Evolutionary conservation across 92 coral and sea anemone genomes (phyloP), one percentile per base, ranked within the genome.

Genomic region (Bergia sp.): DNA sequence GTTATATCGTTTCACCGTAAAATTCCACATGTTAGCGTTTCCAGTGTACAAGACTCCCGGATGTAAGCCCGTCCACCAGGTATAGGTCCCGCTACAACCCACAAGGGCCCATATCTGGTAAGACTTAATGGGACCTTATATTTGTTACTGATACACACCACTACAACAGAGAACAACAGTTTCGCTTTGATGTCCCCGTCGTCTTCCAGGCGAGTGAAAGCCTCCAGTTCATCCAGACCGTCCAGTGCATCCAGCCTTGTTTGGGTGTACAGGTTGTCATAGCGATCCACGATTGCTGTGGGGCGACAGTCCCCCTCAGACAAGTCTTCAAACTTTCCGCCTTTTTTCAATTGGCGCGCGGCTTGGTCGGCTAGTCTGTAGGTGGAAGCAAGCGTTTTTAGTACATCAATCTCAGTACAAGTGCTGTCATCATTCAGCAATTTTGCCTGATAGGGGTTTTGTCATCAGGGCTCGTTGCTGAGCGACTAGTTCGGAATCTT

Each of bases 321-420:
- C 75, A 95, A 82, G 88, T 95, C 95, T 81, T 95, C 98, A 73
- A 94, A 97, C 89, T 94, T 97, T 86, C 96, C 98, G 78, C 99
- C 95, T 77, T 91, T 94, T 91, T 87, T 91, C n/a, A 97, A 89
- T 88, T 97, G 96, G 73, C 95, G 89, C 73, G 94, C 92, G 18
- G 99, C 99, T 88, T 97, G 98, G 80, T 96, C 98, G 37, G 95
- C 96, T 42, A 97, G 88, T 74, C 99, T 97, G 85, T n/a, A 61
- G 37, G 23, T 16, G 8, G 11, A 43, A 64, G 55, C 36, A 44
- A 37, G 37, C 39, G 41, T 39, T 40, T 18, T 0, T 61, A 79
- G 4, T n/a, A 23, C 39, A 83, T 65, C 49, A 8, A 45, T 45
- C 49, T 45, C 49, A 45, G 7, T 53, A 11, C 58, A 53, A 53